These are phyloP conservation scores for Clarias magur DNA, from an alignment of 2,113 vertebrate species.

Conservation along the genomic window DNA sequence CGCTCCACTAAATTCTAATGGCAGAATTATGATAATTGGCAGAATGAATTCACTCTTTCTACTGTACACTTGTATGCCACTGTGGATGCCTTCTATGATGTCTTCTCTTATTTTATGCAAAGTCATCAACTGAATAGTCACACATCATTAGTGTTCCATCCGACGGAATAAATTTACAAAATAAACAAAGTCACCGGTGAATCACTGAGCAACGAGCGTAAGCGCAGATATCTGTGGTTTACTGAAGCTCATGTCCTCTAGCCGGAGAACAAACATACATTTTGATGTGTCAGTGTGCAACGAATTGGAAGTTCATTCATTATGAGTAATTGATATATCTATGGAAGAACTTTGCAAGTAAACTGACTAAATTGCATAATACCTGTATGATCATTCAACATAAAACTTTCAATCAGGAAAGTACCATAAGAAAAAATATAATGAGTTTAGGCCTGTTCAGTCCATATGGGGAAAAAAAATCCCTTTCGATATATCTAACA, in stretches of 20 bases:
- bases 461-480: neutral
- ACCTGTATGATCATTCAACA: neutral
- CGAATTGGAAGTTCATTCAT: neutral
- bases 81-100: neutral
- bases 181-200: conserved; percentile 30
- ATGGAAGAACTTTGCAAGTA: neutral
- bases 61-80: neutral
- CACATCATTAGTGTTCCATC: neutral
- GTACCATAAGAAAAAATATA: neutral
- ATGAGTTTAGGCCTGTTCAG: neutral
- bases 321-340: neutral
- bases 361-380: neutral
- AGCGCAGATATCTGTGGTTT: conserved; percentile 13
- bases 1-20: conserved; percentile 36
- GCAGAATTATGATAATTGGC: conserved; percentile 40
- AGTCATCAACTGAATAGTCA: neutral
- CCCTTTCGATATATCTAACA: neutral
- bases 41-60: conserved; percentile 3
- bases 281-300: neutral
- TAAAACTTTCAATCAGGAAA: neutral
- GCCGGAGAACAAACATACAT: conserved; percentile 5
- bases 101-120: neutral
- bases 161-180: neutral
- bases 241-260: neutral
- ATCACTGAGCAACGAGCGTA: conserved; percentile 8